Base-by-base conservation (phyloP, 2,797 vertebrate species). In the Coregonus ussuriensis region DNA sequence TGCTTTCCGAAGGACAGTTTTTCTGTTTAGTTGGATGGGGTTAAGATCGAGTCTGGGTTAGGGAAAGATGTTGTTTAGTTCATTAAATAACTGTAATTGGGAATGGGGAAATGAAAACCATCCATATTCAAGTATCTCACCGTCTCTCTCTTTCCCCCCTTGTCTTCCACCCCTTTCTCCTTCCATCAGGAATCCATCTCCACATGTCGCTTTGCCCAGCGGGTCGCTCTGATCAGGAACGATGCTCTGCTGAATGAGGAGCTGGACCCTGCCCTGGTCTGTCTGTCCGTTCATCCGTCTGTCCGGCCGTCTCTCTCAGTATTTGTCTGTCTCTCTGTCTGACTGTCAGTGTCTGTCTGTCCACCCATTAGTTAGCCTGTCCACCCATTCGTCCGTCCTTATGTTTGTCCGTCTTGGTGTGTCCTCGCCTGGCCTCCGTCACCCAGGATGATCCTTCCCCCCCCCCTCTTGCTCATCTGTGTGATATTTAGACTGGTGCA, bases 161-260 rank as follows among this genome's bases (percentile, higher is more conserved):
- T 29, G n/a, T 41, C 52, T 71, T 1, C 51, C 6, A 80, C 3
- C 51, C 6, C 81, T 2, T 47, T 1, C 14, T 31, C 16, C 13
- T 66, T 25, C 67, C 72, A 69, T 47, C 79, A 99, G 98, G 98
- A 99, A 81, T 98, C 97, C 69, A 97, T 99, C 88, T 97, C 97
- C 14, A 99, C 97, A 0, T 99, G 97, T 81, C 96, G 97, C 84
- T 99, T 99, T 87, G 96, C 98, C 77, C 98, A 99, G 73, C 91
- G 98, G 77, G 98, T 99, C 83, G 96, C 96, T 51, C 91, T 98
- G 74, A 99, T 99, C 85, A 99, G 95, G 91, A 99, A 99, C 25
- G 96, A 99, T 89, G 97, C 96, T 0, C 68, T 97, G 71, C 86
- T 99, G 79, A 99, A 99, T 78, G 97, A 99, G 92, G 97, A 99